Evolutionary conservation across 2,113 vertebrate species (phyloP), one percentile per base, ranked within the genome.

Genomic region (Pristiophorus japonicus): DNA sequence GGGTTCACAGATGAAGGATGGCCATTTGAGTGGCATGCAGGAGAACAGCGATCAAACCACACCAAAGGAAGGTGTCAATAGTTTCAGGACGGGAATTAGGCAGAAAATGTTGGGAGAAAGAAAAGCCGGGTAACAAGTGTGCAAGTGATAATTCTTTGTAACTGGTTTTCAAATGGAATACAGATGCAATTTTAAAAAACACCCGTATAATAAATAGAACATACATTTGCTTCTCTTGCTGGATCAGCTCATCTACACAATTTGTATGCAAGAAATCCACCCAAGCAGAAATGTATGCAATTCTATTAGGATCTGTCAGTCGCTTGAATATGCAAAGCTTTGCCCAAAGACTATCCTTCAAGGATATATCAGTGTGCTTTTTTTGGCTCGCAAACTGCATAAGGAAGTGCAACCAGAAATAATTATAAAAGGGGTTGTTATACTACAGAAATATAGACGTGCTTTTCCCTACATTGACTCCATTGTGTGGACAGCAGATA

Each of bases 121-220:
- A 38, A 87, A 63, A n/a, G 18, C n/a, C 12, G 30, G 27, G 47
- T 30, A 30, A 34, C 59, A 91, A 63, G 16, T 38, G 14, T 92
- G 62, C 42, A 59, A 91, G 7, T 38, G 59, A 92, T 92, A 59
- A 63, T 63, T 92, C 34, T 63, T 88, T 88, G 30, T 34, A 55
- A 88, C 55, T 55, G 27, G 14, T 38, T 92, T 92, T 92, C 88
- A 92, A 62, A n/a, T 92, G 59, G 88, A 92, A 92, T 38, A 92
- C 34, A 8, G 34, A 63, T 62, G 30, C 51, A 92, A 63, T 92
- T 92, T 30, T 92, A 42, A 38, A 92, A 38, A 92, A 92, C 85
- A 92, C 59, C 59, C 38, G 2, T 63, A 8, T 38, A 38, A 65
- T 42, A 92, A 65, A 92, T 16, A 91, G 88, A 62, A 38, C 30